These are phyloP conservation scores for Myxocyprinus asiaticus DNA, from an alignment of 2,113 vertebrate genomes.

Conservation along the genomic window DNA sequence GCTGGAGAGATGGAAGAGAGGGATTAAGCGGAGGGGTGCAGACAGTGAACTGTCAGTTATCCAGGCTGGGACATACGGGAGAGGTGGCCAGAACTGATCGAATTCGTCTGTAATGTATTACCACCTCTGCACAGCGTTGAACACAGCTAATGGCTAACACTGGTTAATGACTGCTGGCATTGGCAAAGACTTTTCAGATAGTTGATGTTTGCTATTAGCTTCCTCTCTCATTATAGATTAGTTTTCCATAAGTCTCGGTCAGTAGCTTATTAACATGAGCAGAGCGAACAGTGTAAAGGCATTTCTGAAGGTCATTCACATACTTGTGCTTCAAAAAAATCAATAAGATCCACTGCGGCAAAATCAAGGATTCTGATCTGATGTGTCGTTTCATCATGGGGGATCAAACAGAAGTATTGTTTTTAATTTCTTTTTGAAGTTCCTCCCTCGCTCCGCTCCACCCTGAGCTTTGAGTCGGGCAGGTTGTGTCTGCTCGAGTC, in stretches of 20 bases:
- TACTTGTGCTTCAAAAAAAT: background rate
- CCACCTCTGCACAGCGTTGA: background rate
- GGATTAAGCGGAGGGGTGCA: slow-evolving; percentile 24
- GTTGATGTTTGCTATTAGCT: slow-evolving; percentile 19
- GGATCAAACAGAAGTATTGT: slow-evolving; percentile 51
- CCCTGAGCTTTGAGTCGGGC: slow-evolving; percentile 35
- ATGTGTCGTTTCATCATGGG: slow-evolving; percentile 26
- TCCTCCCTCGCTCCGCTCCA: slow-evolving; percentile 13
- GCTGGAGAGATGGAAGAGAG: slow-evolving; percentile 1
- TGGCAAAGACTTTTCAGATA: background rate
- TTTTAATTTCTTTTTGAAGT: slow-evolving; percentile 44
- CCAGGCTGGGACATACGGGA: slow-evolving; percentile 13
- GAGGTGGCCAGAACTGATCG: slow-evolving; percentile 31
- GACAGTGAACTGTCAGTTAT: slow-evolving; percentile 38
- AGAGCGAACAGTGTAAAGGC: background rate
- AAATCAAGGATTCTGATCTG: slow-evolving; percentile 37
- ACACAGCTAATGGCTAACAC: slow-evolving; percentile 7
- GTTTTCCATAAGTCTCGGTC: background rate
- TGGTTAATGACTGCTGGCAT: slow-evolving; percentile 28
- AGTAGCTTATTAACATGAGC: background rate
- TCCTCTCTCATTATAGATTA: slow-evolving; percentile 20
- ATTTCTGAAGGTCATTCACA: background rate
- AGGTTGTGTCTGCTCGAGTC: slow-evolving; percentile 41
- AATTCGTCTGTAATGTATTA: slow-evolving; percentile 40
- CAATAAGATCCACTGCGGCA: background rate